These are phyloP conservation scores for Vulpes lagopus DNA, from an alignment of 2,113 vertebrate genomes.

Conservation along the genomic window DNA sequence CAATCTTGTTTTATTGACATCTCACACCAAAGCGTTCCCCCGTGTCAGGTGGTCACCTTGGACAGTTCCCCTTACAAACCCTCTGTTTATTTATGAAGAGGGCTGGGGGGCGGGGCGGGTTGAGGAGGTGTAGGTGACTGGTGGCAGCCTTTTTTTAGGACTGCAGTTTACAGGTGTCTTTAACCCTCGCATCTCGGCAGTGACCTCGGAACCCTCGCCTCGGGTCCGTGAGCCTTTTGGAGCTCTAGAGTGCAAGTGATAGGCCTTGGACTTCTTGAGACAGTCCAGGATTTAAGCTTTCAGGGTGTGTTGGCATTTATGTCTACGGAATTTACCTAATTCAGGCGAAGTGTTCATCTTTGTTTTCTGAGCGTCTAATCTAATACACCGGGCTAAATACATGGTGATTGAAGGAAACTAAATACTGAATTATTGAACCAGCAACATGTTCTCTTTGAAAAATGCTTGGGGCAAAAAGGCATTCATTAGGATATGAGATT, in stretches of 20 bases:
- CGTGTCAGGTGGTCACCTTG: slow-evolving; percentile 79
- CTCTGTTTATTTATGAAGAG: slow-evolving; percentile 32
- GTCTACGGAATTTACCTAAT: neutral
- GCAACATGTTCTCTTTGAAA: slow-evolving; percentile 44
- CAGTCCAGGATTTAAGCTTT: slow-evolving; percentile 16
- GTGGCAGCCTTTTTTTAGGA: neutral
- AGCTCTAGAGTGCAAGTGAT: neutral
- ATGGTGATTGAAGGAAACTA: neutral
- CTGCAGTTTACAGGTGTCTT: neutral
- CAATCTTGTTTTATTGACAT: neutral
- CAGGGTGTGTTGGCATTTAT: neutral
- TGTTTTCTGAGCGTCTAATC: neutral
- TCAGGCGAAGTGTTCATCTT: neutral
- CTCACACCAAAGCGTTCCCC: neutral
- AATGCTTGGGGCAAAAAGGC: neutral
- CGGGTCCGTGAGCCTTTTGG: neutral
- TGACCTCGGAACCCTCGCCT: slow-evolving; percentile 44
- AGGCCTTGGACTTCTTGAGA: slow-evolving; percentile 8
- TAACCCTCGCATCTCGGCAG: neutral
- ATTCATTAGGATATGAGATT: slow-evolving; percentile 44
- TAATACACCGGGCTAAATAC: slow-evolving; percentile 23
- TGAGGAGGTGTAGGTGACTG: slow-evolving; percentile 35
- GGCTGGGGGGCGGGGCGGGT: neutral
- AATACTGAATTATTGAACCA: slow-evolving; percentile 21
- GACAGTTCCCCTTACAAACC: slow-evolving; percentile 80